Evolutionary conservation across 2,888 invertebrate species (phyloP), one percentile per base, ranked within the genome.

Genomic region (Vesta saturnalis): DNA sequence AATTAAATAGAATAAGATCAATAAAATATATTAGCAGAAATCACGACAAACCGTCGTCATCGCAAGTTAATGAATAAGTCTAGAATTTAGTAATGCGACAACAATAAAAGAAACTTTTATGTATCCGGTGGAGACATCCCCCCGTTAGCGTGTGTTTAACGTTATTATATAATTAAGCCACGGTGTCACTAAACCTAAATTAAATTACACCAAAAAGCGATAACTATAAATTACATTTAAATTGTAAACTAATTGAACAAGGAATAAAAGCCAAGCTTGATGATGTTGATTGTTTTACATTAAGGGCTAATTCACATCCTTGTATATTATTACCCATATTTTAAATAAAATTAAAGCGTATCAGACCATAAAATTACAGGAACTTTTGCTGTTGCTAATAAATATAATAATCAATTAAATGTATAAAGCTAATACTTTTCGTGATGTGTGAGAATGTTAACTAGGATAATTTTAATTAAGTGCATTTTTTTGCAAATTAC

Each of bases 281-380:
- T 62, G 67, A 67, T 62, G 43, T n/a, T n/a, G n/a, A n/a, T n/a
- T n/a, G n/a, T n/a, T n/a, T n/a, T n/a, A n/a, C n/a, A n/a, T n/a
- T n/a, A n/a, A n/a, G n/a, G n/a, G n/a, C n/a, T n/a, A n/a, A n/a
- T n/a, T n/a, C n/a, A n/a, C n/a, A n/a, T n/a, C n/a, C n/a, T n/a
- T n/a, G n/a, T n/a, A n/a, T n/a, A n/a, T 59, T 19, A 54, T 62
- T 58, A 58, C 18, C 52, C 12, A 59, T 62, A 62, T 58, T 67
- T 66, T 60, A 66, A 58, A 62, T 57, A 54, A 67, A 61, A 35
- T 21, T 55, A 15, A 68, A 60, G 55, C 46, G 49, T 56, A 64
- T 43, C 68, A 64, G 68, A 68, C 68, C 64, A 64, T 64, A 60
- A 68, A 68, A 68, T 68, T 65, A 54, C 63, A 54, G 52, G 62